Conservation (phyloP, 1,140 invertebrate species). For the Drosophila leontia region DNA sequence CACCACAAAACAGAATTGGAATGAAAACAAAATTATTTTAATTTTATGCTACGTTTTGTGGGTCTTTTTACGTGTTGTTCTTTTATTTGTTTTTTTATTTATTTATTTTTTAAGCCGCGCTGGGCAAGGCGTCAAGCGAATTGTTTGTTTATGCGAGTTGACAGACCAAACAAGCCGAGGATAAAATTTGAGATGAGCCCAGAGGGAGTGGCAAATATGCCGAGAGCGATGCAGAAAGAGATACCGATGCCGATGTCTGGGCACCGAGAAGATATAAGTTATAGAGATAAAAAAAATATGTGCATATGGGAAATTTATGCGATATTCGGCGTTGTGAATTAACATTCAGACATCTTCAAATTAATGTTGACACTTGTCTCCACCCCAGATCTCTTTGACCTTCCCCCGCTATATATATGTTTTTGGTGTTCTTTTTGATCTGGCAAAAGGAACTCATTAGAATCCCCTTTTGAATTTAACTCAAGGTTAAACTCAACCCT, state of each 20-base stretch:
- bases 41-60: slow-evolving; percentile 54
- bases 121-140: slow-evolving; percentile 66
- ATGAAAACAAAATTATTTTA: slow-evolving; percentile 65
- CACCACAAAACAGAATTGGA: slow-evolving; percentile 63
- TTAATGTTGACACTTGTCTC: slow-evolving; percentile 78
- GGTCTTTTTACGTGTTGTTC: slow-evolving; percentile 15
- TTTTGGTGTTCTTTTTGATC: slow-evolving; percentile 3
- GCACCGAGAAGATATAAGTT: slow-evolving; percentile 48
- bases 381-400: slow-evolving; percentile 35
- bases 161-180: slow-evolving; percentile 66
- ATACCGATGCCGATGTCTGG: slow-evolving; percentile 38
- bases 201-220: slow-evolving; percentile 70
- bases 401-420: slow-evolving; percentile 4
- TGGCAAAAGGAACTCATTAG: slow-evolving; percentile 60
- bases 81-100: slow-evolving; percentile 12
- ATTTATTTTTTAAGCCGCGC: slow-evolving; percentile 22
- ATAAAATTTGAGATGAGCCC: slow-evolving; percentile 53
- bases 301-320: slow-evolving; percentile 74
- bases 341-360: slow-evolving; percentile 71
- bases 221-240: slow-evolving; percentile 55
- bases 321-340: slow-evolving; percentile 65
- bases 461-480: slow-evolving; percentile 35
- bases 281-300: slow-evolving; percentile 45
- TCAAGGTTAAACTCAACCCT: slow-evolving; percentile 57
- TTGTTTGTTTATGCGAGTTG: slow-evolving; percentile 72